Base-by-base conservation (phyloP, 1,140 invertebrate species). In the Trypoxylus dichotomus region DNA sequence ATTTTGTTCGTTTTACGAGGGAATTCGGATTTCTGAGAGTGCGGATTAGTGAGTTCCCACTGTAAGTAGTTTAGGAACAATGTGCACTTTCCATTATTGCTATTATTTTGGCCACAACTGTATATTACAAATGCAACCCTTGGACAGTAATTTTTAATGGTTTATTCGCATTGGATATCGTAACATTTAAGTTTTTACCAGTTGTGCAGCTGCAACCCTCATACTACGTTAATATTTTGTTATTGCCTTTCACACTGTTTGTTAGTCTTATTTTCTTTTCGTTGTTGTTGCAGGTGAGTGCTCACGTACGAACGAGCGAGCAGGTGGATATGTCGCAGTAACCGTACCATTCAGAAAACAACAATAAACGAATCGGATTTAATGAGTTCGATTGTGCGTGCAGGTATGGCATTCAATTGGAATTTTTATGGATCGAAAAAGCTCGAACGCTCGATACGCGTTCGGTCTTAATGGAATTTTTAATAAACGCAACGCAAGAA, bases 311-410 rank as follows among this genome's bases (percentile, higher is more conserved):
- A 37, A n/a, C n/a, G 32, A 37, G 47, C 15, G 15, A 54, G 47
- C 47, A 54, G 47, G 47, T 54, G 47, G 47, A 54, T 54, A 54
- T 54, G 47, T 54, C 47, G 13, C 19, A 54, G 47, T 54, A 2
- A n/a, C 47, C 15, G 47, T n/a, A n/a, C 43, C 13, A 47, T 3
- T 47, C 43, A 1, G 47, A 54, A 19, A 54, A n/a, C 47, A 54
- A 54, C 47, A 54, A 54, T 54, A 54, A 54, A 54, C 47, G 47
- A 54, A 54, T 54, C 47, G 47, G 47, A 54, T 54, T 54, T 54
- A 54, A 54, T 54, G 47, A 54, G 47, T 54, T 54, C 47, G 19
- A 54, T 54, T 54, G 47, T 54, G 47, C 47, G 47, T 54, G 47
- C 15, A 54, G 47, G 47, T 54, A 54, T 54, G 47, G 47, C 15